phyloP scores from a whole-genome alignment of 2,113 vertebrate genomes.

The Corynorhinus townsendii region DNA sequence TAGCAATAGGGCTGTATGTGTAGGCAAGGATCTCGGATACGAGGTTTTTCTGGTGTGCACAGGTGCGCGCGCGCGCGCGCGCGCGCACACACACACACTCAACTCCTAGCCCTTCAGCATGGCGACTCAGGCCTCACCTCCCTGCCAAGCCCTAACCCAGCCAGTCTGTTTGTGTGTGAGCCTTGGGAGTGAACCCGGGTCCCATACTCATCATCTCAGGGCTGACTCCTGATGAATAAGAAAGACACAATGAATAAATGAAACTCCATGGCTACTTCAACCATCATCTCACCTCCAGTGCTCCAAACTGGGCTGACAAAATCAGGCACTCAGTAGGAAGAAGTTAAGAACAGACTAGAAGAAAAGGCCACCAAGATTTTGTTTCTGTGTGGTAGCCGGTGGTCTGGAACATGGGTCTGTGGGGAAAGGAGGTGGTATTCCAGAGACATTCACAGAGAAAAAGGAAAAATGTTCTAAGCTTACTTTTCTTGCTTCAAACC shows the following conservation, averaged over 20 bases:
- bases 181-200: not conserved
- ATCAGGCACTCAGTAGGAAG: not conserved
- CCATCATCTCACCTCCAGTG: not conserved
- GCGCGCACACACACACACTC: not conserved
- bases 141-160: not conserved
- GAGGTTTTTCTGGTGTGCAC: not conserved
- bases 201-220: not conserved
- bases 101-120: not conserved
- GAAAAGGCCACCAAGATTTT: not conserved
- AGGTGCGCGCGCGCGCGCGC: rapidly evolving
- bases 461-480: not conserved
- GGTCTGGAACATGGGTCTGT: not conserved
- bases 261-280: not conserved
- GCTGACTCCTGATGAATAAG: not conserved
- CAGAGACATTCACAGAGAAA: not conserved
- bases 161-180: not conserved
- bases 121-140: not conserved
- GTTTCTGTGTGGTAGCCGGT: not conserved
- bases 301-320: not conserved
- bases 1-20: not conserved
- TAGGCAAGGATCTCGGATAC: not conserved
- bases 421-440: too few species aligned
- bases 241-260: not conserved
- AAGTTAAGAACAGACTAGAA: not conserved
- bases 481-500: slow-evolving; percentile 50